Evolutionary conservation across 2,113 vertebrate genomes (phyloP).

Genomic region (Myanophis thanlyinensis): DNA sequence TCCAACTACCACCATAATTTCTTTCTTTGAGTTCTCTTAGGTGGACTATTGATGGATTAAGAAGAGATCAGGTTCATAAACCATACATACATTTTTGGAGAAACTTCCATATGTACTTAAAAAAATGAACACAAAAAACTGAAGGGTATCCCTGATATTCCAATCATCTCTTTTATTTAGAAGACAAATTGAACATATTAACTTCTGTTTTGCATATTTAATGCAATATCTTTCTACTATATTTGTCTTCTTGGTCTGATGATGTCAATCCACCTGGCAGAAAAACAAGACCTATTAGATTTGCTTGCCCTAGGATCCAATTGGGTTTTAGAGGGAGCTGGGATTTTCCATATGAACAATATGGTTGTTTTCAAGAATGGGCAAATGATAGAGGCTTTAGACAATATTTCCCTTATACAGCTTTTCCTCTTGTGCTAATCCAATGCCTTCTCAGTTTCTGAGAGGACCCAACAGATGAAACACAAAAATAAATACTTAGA

Average conservation of each 20-base stretch:
- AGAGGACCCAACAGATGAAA: neutral
- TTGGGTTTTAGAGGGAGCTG: neutral
- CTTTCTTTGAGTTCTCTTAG: neutral
- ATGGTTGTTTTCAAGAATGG: neutral
- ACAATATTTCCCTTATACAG: neutral
- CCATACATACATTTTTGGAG: neutral
- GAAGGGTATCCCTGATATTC: conserved; percentile 5
- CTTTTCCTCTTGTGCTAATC: neutral
- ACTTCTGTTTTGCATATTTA: conserved; percentile 28
- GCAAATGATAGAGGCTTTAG: neutral
- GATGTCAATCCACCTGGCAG: neutral
- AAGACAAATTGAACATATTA: conserved; percentile 36
- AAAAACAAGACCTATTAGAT: neutral
- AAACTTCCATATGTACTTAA: conserved; percentile 2
- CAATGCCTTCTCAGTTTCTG: neutral
- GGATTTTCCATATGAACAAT: neutral
- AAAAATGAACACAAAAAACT: conserved; percentile 29
- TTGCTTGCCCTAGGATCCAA: neutral
- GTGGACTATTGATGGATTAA: neutral
- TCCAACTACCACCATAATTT: neutral
- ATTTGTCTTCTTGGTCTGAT: neutral
- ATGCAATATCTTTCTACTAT: neutral
- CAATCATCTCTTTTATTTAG: conserved; percentile 16
- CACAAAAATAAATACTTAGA: neutral
- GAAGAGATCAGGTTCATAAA: conserved; percentile 13